A percentile compares a stretch with the other conserved stretches of the same genome.
phyloP scores from a whole-genome alignment of 1,140 invertebrate species.

The Tenebrio molitor region DNA sequence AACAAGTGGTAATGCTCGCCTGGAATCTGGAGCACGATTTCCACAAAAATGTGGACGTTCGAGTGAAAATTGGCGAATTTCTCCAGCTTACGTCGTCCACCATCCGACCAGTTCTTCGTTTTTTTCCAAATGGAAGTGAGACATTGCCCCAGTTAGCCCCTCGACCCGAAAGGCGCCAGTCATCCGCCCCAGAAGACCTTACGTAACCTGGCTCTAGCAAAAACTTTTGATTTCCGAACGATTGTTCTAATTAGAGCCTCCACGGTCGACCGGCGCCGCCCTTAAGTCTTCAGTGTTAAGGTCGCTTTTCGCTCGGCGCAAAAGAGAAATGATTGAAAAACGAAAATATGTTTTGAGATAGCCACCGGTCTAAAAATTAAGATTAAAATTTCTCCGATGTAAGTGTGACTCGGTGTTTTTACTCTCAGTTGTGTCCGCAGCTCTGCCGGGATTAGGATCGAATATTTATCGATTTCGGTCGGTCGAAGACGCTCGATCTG shows the following conservation, averaged over 20 bases:
- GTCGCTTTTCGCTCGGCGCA: neutral
- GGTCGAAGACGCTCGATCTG: neutral
- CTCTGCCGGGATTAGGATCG: slow-evolving; percentile 35
- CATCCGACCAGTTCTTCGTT: too few species aligned
- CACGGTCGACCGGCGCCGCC: neutral
- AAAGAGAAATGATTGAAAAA: slow-evolving; percentile 60
- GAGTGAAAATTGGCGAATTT: slow-evolving; percentile 27
- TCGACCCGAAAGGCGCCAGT: too few species aligned
- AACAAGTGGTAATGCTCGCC: neutral
- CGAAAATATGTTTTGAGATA: slow-evolving; percentile 49
- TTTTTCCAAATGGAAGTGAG: neutral
- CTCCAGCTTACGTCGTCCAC: too few species aligned
- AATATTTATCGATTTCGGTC: slow-evolving; percentile 37
- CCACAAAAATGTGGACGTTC: neutral
- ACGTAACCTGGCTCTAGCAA: too few species aligned
- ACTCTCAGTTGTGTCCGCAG: slow-evolving; percentile 57
- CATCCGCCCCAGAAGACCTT: too few species aligned
- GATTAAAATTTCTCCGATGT: slow-evolving; percentile 61
- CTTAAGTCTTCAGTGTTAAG: neutral
- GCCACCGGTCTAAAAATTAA: slow-evolving; percentile 59
- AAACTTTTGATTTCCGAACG: slow-evolving; percentile 20
- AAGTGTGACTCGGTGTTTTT: slow-evolving; percentile 55
- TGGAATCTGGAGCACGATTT: slow-evolving; percentile 28
- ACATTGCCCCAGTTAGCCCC: slow-evolving; percentile 25
- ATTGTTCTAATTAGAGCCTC: slow-evolving; percentile 15